phyloP scores from a whole-genome alignment of 1,140 invertebrate species.

The Trigoniulus corallinus region DNA sequence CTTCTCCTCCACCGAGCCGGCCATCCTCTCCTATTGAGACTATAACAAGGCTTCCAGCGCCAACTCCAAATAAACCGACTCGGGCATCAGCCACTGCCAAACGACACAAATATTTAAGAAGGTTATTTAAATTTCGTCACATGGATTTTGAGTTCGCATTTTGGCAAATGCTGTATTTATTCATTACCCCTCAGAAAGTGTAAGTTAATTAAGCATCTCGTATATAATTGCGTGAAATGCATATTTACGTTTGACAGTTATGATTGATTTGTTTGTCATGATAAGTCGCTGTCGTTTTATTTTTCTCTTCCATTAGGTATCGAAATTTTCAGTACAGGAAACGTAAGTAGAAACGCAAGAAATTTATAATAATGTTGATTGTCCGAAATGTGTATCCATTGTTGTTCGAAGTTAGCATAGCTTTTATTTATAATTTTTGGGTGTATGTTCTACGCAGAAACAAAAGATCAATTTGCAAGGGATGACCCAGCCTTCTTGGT shows the following conservation, averaged over 20 bases:
- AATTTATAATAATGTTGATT: conserved; percentile 1
- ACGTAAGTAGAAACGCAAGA: conserved; percentile 44
- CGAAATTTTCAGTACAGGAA: conserved; percentile 97
- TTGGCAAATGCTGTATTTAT: conserved; percentile 97
- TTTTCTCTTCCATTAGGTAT: conserved; percentile 30
- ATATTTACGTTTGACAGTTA: background rate
- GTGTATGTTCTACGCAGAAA: conserved; percentile 49
- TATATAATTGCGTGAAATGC: background rate
- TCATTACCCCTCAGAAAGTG: conserved; percentile 90
- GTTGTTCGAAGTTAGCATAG: background rate
- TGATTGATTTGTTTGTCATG: too few relatives aligned
- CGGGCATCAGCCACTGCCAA: conserved; percentile 71
- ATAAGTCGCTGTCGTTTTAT: too few relatives aligned
- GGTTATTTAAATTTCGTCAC: conserved; percentile 84
- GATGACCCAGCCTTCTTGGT: conserved; percentile 99
- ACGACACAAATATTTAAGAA: conserved; percentile 76
- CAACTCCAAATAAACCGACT: conserved; percentile 7
- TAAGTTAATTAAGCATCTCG: conserved; percentile 25
- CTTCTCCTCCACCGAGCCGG: background rate
- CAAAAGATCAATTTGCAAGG: conserved; percentile 95
- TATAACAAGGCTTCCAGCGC: conserved; percentile 11
- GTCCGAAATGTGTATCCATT: conserved; percentile 2
- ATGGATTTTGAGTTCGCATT: conserved; percentile 99
- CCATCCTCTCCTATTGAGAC: background rate
- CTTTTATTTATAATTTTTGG: background rate